Base-by-base conservation (phyloP, 2,888 invertebrate genomes). In the Minunthozetes semirufus region DNA sequence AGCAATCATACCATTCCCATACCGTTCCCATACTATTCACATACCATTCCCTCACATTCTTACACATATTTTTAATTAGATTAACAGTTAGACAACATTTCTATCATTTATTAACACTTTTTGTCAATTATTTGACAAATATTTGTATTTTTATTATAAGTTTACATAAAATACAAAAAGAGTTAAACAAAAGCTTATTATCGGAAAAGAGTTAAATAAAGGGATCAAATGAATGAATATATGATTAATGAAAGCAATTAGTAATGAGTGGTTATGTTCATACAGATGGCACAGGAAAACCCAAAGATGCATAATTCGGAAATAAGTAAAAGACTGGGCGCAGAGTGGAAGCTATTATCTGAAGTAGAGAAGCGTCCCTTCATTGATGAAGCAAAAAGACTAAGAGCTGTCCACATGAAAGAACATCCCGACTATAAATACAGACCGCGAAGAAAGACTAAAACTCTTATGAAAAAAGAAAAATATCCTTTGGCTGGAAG, bases 221-320 rank as follows among this genome's bases (percentile, higher is more conserved):
- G 33, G 4, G 4, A 33, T 33, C 9, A 33, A 33, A 33, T 33
- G 33, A 33, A 33, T 33, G 33, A 33, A 33, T 33, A 33, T 6
- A 9, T 33, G 33, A 33, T 33, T 33, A 33, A 33, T 33, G 33
- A 33, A 33, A 33, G 9, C 33, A 33, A 33, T 33, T 33, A 33
- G 33, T 33, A 33, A 33, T 33, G 33, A 33, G 33, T 33, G 4
- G 33, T 33, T 33, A 9, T 33, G 33, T 33, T 33, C n/a, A n/a
- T n/a, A 33, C 15, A 98, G 86, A 98, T 98, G 95, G 98, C 98
- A 0, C 95, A 94, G 78, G 97, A 98, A 80, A 97, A 98, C 82
- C 97, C 97, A 0, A 98, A 98, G 86, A 98, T 98, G 97, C 97
- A 98, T 85, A 98, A 98, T 81, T 95, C 94, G 0, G 98, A 99